A percentile compares a stretch with the other conserved stretches of the same genome.
Conservation (phyloP, 2,113 vertebrate genomes). For the Sterrhoptilus dennistouni region DNA sequence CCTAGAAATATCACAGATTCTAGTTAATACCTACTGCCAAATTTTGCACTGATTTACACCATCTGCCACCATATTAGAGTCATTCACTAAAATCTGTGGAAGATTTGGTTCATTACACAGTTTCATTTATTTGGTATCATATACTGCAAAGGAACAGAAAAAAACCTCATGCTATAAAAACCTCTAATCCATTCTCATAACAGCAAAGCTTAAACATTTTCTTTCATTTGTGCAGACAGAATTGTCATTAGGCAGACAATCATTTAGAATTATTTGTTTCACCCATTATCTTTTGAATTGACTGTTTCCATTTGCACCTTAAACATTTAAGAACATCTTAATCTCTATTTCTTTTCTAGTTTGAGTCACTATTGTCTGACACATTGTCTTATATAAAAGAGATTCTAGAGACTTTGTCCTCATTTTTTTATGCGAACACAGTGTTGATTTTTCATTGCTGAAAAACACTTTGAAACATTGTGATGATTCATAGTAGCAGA, state of each 20-base stretch:
- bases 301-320: not conserved
- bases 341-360: not conserved
- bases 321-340: not conserved
- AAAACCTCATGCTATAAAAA: not conserved
- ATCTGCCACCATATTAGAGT: conserved; percentile 15
- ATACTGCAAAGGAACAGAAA: not conserved
- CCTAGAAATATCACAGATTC: not conserved
- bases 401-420: not conserved
- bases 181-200: not conserved
- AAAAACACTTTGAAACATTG: not conserved
- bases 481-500: not conserved
- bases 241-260: not conserved
- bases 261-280: not conserved
- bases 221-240: not conserved
- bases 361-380: not conserved
- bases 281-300: not conserved
- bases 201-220: not conserved
- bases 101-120: conserved; percentile 7
- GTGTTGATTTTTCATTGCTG: not conserved
- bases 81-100: conserved; percentile 22
- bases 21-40: not conserved
- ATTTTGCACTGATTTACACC: conserved; percentile 51
- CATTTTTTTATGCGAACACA: not conserved
- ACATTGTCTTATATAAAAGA: not conserved
- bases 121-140: not conserved